These are phyloP conservation scores for Criorhina ranunculi DNA, from an alignment of 2,888 invertebrate species.

Conservation along the genomic window DNA sequence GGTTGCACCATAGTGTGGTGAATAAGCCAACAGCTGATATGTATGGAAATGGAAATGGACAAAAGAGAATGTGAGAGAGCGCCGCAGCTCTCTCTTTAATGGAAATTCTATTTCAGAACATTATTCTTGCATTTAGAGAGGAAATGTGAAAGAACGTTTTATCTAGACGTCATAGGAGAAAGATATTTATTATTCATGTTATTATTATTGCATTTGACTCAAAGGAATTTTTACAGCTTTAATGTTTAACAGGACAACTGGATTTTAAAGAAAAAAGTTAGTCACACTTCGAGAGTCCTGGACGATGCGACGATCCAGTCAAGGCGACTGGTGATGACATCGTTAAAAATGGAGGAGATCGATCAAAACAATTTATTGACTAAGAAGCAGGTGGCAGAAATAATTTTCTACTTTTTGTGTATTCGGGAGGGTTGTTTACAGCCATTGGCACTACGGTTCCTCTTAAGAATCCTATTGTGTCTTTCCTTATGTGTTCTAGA, in stretches of 20 bases:
- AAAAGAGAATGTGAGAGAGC: not conserved
- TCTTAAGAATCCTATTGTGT: no score
- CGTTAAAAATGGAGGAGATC: no score
- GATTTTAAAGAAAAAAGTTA: not conserved
- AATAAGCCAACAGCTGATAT: conserved; percentile 45
- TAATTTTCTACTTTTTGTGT: no score
- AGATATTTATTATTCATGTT: not conserved
- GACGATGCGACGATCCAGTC: no score
- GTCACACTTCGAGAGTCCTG: no score
- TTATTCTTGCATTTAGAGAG: not conserved
- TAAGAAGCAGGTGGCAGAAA: no score
- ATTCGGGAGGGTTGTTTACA: no score
- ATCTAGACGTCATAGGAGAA: not conserved
- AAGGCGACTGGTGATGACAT: no score
- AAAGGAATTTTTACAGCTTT: not conserved
- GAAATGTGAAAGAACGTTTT: not conserved
- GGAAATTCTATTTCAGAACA: not conserved
- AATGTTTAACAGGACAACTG: not conserved
- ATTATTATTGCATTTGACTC: not conserved
- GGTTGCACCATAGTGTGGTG: conserved; percentile 22
- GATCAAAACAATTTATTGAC: no score
- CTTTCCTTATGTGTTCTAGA: no score
- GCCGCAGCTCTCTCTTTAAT: not conserved
- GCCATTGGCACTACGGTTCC: no score
- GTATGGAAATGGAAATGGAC: not conserved